Evolutionary conservation across 1,140 invertebrate genomes (phyloP), one percentile per base, ranked within the genome.

Genomic region (Lordiphosa stackelbergi): DNA sequence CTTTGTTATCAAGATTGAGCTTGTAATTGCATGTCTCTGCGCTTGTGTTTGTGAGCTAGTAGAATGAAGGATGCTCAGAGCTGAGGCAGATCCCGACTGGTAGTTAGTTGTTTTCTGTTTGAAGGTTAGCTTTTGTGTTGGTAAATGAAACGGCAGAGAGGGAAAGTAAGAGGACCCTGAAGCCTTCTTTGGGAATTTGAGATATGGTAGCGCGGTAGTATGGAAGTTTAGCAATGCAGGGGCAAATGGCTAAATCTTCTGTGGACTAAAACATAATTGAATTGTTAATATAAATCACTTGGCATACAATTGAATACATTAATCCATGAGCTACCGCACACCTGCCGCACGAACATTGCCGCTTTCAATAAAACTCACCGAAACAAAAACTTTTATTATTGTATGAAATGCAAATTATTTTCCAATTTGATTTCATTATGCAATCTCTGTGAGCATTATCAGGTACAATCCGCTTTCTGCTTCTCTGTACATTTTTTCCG

Each of bases 321-420:
- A 28, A 28, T 28, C 6, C 5, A 28, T 28, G 1, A 0, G 5
- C 24, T 7, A 28, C 24, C 24, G 24, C 24, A 28, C 24, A 28
- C 5, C 24, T 28, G 24, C 43, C 11, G 10, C 24, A 46, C 11
- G 31, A 46, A 46, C 22, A 31, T 46, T 7, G n/a, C 11, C 8
- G 22, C 10, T 36, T 7, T n/a, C 28, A n/a, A 11, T 47, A 12
- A 13, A n/a, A 36, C 42, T 22, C 38, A 36, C n/a, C 11, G 6
- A 35, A 38, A 37, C 34, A 12, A 37, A 49, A 37, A 22, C 28
- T 24, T 41, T 51, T 51, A 24, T 38, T 66, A 55, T 74, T 66
- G 51, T 69, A 75, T 75, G 54, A 79, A 79, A 79, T 79, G 75
- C 75, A 79, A 79, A 79, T 79, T 75, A 69, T 64, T 79, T 75